Evolutionary conservation across 2,113 vertebrate species (phyloP).

Genomic region (Promerops cafer): DNA sequence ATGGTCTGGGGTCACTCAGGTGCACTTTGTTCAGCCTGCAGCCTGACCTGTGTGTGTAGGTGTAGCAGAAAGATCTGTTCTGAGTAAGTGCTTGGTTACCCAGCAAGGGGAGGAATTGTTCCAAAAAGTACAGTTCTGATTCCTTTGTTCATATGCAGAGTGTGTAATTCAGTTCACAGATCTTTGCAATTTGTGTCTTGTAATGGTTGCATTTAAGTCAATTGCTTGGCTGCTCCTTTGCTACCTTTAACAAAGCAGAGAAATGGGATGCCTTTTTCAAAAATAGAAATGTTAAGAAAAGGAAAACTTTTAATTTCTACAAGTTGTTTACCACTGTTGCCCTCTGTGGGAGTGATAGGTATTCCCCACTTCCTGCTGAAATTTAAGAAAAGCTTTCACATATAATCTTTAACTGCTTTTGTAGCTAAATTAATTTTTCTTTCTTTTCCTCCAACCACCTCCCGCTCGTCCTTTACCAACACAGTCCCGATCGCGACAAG

Average conservation of each 20-base stretch:
- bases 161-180: not conserved
- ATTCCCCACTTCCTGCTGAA: not conserved
- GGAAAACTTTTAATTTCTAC: not conserved
- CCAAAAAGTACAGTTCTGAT: not conserved
- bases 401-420: not conserved
- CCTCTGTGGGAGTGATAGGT: not conserved
- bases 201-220: not conserved
- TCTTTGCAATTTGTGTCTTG: not conserved
- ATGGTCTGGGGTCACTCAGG: not conserved
- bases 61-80: not conserved
- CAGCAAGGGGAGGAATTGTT: not conserved
- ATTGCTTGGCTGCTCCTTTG: not conserved
- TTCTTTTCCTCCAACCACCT: not conserved
- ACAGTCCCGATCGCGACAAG: conserved; percentile 89
- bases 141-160: not conserved
- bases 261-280: not conserved
- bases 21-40: not conserved
- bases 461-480: not conserved
- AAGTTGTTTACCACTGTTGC: not conserved
- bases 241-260: not conserved
- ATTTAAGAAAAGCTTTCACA: not conserved
- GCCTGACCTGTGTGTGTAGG: not conserved
- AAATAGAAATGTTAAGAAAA: not conserved
- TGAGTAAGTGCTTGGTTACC: not conserved
- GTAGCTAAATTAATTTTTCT: not conserved